Base-by-base conservation (phyloP, 2,113 vertebrate species). In the Campylomormyrus numenius region DNA sequence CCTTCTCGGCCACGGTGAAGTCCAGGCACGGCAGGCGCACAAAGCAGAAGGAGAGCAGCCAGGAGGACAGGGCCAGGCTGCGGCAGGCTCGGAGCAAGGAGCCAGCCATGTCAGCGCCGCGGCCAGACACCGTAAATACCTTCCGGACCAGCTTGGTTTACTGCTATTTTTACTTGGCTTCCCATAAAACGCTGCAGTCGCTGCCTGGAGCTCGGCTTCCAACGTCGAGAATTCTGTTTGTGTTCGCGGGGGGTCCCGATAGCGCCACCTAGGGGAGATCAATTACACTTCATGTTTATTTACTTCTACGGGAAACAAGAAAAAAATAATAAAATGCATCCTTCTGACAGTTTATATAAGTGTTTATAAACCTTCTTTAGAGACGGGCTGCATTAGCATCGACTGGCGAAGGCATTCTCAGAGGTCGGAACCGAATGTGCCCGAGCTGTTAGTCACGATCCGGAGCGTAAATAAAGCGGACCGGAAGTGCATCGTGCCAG, bases 1-100 rank as follows among this genome's bases (percentile, higher is more conserved):
- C 98, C 93, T 98, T 99, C 96, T 99, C 98, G 15, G 98, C 98
- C 89, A 98, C 98, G 11, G 98, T 98, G 93, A 98, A 98, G 96
- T 99, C 98, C 96, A 99, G 93, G 93, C 98, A 98, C 90, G 98
- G 95, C 94, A 98, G 94, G 96, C 98, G 98, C 92, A 99, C 97
- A 94, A 98, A 99, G 94, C 97, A 98, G 94, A 98, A 97, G 93
- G 98, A 99, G 91, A 99, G 96, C 95, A 99, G 96, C 97, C 98
- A 98, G 96, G 97, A 98, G 96, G 97, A 98, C 94, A 99, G 96
- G 88, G 97, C 98, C 94, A 99, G 97, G 94, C 97, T 98, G 97
- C 98, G 97, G 97, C 98, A 99, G 88, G 97, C 96, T 92, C 95
- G 96, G 93, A 97, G 96, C 93, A 98, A 95, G 89, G 97, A 98